Evolutionary conservation across 2,113 vertebrate species (phyloP).

Genomic region (Rattus rattus): DNA sequence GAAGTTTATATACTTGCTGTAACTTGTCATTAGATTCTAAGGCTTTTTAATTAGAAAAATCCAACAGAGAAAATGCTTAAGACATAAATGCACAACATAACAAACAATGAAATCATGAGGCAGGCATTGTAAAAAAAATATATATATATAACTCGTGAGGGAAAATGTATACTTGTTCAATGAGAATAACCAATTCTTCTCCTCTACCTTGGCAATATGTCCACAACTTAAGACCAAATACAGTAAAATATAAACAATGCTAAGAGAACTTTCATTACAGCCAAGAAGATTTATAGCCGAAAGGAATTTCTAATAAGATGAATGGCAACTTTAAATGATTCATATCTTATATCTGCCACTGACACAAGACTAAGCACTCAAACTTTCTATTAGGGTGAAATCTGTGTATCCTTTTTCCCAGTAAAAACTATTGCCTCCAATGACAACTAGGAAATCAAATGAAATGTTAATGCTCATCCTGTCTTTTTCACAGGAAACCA

Average conservation of each 20-base stretch:
- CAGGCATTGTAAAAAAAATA: neutral
- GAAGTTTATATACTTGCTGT: neutral
- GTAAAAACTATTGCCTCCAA: slow-evolving; percentile 57
- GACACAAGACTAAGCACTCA: slow-evolving; percentile 57
- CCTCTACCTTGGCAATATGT: neutral
- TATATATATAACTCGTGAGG: neutral
- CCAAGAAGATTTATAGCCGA: slow-evolving; percentile 15
- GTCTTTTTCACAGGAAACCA: slow-evolving; percentile 26
- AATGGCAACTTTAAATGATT: slow-evolving; percentile 35
- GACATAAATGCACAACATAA: neutral
- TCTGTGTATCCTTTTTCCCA: slow-evolving; percentile 5
- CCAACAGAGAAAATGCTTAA: neutral
- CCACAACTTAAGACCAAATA: slow-evolving; percentile 3
- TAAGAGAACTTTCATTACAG: slow-evolving; percentile 39
- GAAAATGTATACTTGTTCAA: neutral
- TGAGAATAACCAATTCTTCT: slow-evolving; percentile 16
- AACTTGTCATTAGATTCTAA: neutral
- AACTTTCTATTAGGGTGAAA: slow-evolving; percentile 39
- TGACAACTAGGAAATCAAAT: slow-evolving; percentile 55
- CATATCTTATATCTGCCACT: neutral
- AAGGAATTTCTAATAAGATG: slow-evolving; percentile 59
- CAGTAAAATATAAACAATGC: neutral
- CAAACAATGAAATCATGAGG: neutral
- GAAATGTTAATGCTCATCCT: slow-evolving; percentile 53
- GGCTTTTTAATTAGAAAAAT: neutral